Percentiles rank a stretch among this genome's conserved stretches.
phyloP scores from a whole-genome alignment of 2,888 invertebrate genomes.

The Eledone cirrhosa region DNA sequence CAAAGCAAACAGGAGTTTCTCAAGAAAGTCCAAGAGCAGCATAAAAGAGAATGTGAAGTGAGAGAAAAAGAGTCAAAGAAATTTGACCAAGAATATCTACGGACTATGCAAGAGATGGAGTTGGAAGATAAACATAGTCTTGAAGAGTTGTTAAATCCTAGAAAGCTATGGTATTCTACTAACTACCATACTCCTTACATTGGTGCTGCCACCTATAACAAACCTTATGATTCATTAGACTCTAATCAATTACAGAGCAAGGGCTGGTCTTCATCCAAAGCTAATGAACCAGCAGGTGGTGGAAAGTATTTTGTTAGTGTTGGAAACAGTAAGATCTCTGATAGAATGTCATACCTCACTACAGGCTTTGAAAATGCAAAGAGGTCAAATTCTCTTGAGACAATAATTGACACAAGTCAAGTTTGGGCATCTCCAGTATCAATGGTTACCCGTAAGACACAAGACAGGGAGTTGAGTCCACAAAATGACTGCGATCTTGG shows the following conservation, averaged over 20 bases:
- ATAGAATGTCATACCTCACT: slow-evolving; percentile 37
- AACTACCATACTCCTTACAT: neutral
- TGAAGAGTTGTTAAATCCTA: slow-evolving; percentile 52
- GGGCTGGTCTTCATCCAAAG: slow-evolving; percentile 8
- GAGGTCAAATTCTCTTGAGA: slow-evolving; percentile 51
- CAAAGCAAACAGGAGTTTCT: slow-evolving; percentile 52
- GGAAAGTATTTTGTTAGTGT: slow-evolving; percentile 55
- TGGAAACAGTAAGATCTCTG: slow-evolving; percentile 34
- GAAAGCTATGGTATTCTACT: neutral
- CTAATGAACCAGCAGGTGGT: slow-evolving; percentile 37
- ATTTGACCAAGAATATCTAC: slow-evolving; percentile 55
- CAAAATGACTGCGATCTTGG: slow-evolving; percentile 29
- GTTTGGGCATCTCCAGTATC: neutral
- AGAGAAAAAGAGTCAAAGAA: slow-evolving; percentile 52
- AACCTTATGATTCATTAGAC: neutral
- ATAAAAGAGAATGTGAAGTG: slow-evolving; percentile 51
- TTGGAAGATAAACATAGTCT: slow-evolving; percentile 56
- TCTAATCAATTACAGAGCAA: neutral
- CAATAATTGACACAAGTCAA: slow-evolving; percentile 42
- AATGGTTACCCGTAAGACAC: neutral
- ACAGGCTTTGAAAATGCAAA: slow-evolving; percentile 42
- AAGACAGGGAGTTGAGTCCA: slow-evolving; percentile 14
- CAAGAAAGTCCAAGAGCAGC: slow-evolving; percentile 48
- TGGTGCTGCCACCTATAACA: neutral
- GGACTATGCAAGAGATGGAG: slow-evolving; percentile 56